Conservation (phyloP, 2,797 vertebrate genomes). For the Rhinella marina region DNA sequence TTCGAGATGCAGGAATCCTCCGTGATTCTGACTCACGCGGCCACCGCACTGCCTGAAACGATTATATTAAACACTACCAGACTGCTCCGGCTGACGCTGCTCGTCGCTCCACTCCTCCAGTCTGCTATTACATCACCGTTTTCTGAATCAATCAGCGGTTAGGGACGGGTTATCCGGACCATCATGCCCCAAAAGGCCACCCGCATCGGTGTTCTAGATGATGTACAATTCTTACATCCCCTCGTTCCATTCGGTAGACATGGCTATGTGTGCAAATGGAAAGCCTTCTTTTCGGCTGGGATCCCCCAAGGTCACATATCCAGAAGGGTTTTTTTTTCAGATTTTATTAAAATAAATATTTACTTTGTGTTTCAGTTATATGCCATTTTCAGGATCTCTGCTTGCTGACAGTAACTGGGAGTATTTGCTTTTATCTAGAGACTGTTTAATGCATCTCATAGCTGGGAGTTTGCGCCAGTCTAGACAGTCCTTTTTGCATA, state of each 20-base stretch:
- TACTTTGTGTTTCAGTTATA: no score
- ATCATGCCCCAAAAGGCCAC: slow-evolving; percentile 6
- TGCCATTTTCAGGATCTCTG: no score
- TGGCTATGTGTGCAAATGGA: no score
- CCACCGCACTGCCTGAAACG: slow-evolving; percentile 49
- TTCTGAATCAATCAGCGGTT: slow-evolving; percentile 34
- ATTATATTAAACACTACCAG: slow-evolving; percentile 58
- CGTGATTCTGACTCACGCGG: slow-evolving; percentile 39
- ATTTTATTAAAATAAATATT: no score
- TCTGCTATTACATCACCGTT: slow-evolving; percentile 26
- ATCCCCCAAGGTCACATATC: no score
- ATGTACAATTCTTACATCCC: not conserved
- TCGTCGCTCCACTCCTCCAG: slow-evolving; percentile 14
- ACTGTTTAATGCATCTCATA: no score
- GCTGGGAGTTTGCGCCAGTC: no score
- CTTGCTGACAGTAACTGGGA: no score
- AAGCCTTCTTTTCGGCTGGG: no score
- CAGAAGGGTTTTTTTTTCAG: no score
- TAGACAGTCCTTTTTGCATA: no score
- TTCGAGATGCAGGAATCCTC: slow-evolving; percentile 20
- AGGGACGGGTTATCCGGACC: slow-evolving; percentile 6
- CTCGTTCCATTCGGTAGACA: not conserved
- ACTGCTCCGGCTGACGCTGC: slow-evolving; percentile 1
- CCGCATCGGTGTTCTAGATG: not conserved
- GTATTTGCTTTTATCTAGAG: no score